Evolutionary conservation across 2,888 invertebrate species (phyloP).

Genomic region (Artemia sinica): DNA sequence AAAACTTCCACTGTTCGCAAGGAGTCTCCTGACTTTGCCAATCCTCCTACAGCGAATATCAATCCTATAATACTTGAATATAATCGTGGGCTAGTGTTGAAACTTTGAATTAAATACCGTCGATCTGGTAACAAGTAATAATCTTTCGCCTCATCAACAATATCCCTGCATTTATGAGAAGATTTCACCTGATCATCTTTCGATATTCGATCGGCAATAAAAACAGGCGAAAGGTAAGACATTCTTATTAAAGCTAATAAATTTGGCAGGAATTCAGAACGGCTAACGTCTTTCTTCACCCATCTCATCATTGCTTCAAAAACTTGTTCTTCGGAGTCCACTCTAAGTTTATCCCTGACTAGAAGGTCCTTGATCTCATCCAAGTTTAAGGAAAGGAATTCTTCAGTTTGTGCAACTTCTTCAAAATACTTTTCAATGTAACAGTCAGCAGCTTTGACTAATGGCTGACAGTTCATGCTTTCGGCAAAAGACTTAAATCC

Average conservation of each 20-base stretch:
- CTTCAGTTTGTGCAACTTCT: conserved; percentile 54
- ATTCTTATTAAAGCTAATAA: conserved; percentile 56
- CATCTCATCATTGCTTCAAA: conserved; percentile 68
- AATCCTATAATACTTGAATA: conserved; percentile 55
- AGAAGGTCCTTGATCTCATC: conserved; percentile 50
- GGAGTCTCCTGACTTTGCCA: conserved; percentile 61
- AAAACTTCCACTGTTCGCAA: conserved; percentile 67
- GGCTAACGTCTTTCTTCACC: conserved; percentile 46
- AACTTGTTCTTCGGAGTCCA: conserved; percentile 57
- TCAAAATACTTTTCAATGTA: conserved; percentile 62
- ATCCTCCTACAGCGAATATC: conserved; percentile 69
- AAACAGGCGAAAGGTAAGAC: conserved; percentile 61
- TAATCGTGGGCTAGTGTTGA: conserved; percentile 53
- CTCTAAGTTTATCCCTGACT: conserved; percentile 55
- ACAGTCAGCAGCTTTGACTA: conserved; percentile 56
- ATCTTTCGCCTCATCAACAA: conserved; percentile 70
- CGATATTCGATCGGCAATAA: conserved; percentile 58
- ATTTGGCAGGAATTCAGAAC: conserved; percentile 45
- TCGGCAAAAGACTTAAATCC: conserved; percentile 63
- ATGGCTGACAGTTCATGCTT: conserved; percentile 48
- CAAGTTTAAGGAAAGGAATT: conserved; percentile 47
- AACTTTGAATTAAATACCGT: conserved; percentile 53
- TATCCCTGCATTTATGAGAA: conserved; percentile 61
- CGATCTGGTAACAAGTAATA: conserved; percentile 73
- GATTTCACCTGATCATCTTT: conserved; percentile 56